A percentile compares a stretch with the other conserved stretches of the same genome.
phyloP scores from a whole-genome alignment of 2,797 vertebrate genomes.

The Sphaeramia orbicularis region DNA sequence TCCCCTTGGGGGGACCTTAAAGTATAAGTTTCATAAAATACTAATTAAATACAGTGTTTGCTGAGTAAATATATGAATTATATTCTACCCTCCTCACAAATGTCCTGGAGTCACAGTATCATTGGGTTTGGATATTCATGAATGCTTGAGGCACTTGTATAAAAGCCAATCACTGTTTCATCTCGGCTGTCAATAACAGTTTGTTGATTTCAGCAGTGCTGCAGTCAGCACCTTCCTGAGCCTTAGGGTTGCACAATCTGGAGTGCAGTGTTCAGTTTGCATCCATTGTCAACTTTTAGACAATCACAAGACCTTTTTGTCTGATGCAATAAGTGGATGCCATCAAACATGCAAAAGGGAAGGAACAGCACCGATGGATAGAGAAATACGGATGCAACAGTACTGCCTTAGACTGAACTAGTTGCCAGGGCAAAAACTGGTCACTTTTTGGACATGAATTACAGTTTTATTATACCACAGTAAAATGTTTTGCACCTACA shows the following conservation, averaged over 20 bases:
- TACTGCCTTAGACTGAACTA: background rate
- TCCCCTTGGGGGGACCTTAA: too few species aligned
- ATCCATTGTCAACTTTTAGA: slow-evolving; percentile 5
- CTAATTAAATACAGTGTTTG: too few species aligned
- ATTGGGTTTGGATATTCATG: slow-evolving; percentile 35
- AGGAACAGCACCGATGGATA: background rate
- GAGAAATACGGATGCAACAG: background rate
- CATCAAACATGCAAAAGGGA: background rate
- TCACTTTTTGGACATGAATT: too few species aligned
- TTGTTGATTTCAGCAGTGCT: slow-evolving; percentile 33
- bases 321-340: slow-evolving; percentile 14
- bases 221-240: slow-evolving; percentile 17
- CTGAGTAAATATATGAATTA: too few species aligned
- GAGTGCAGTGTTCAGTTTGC: slow-evolving; percentile 3
- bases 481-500: background rate
- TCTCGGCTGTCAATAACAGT: slow-evolving; percentile 36
- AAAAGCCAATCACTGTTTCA: slow-evolving; percentile 31
- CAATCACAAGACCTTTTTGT: slow-evolving; percentile 13
- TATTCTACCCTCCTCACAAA: too few species aligned
- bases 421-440: background rate
- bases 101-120: background rate
- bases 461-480: too few species aligned
- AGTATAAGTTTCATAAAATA: too few species aligned
- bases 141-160: slow-evolving; percentile 12
- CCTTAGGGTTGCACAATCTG: slow-evolving; percentile 3